phyloP scores from a whole-genome alignment of 2,888 invertebrate species.

The Spisula subtruncata region DNA sequence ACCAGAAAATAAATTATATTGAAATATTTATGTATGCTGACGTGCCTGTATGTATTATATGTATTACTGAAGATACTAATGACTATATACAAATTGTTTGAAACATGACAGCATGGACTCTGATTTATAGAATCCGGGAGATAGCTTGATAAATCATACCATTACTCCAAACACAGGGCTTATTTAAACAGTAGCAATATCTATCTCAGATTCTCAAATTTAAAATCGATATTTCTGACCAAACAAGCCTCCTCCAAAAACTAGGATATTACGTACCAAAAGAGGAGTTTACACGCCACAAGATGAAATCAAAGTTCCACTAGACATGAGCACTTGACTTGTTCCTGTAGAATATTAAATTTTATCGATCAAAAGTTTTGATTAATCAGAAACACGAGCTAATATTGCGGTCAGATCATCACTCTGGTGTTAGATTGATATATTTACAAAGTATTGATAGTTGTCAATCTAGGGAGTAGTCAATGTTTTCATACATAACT shows the following conservation, averaged over 20 bases:
- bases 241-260: too few relatives aligned
- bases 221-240: constrained; percentile 6
- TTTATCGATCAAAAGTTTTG: not conserved
- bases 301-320: not conserved
- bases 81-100: not conserved
- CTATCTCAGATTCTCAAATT: not conserved
- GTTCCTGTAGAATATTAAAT: not conserved
- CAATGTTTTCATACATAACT: constrained; percentile 6
- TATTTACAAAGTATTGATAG: constrained; percentile 31
- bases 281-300: too few relatives aligned
- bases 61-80: not conserved
- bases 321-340: not conserved
- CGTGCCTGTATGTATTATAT: not conserved
- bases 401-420: not conserved
- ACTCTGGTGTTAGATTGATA: not conserved
- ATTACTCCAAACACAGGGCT: not conserved
- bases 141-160: not conserved
- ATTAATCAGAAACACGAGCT: constrained; percentile 3
- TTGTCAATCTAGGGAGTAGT: constrained; percentile 14
- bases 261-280: too few relatives aligned
- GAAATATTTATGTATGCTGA: too few relatives aligned
- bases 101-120: not conserved
- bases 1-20: too few relatives aligned
- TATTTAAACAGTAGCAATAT: not conserved
- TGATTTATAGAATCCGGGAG: constrained; percentile 21